Evolutionary conservation across 1,140 invertebrate species (phyloP), one percentile per base, ranked within the genome.

Genomic region (Bombus cullumanus): DNA sequence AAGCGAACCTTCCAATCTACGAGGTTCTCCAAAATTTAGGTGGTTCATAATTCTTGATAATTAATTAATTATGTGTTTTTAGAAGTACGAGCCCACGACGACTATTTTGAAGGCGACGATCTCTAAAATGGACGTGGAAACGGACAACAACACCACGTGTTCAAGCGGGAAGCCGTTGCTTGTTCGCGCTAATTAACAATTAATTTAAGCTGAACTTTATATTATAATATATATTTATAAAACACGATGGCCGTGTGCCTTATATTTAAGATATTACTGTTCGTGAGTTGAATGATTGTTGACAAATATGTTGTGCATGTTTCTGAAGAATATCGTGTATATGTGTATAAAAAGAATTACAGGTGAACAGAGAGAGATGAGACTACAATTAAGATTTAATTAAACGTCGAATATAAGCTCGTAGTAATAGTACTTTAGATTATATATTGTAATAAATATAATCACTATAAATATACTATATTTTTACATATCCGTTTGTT

Each of bases 141-240:
- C 84, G 41, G 81, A 74, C 2, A 88, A 74, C 2, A 88, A 57
- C n/a, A 2, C 18, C n/a, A 34, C 47, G 0, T 22, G 66, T 37
- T 59, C 69, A 2, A 88, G 86, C 47, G 83, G 79, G 25, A 92
- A 94, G 59, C 74, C 91, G 8, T 76, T 93, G 43, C 71, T 92
- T 31, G 90, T 95, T 66, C 93, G 91, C 15, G 94, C 94, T 25
- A 94, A 87, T 91, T 94, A 92, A 92, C 68, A 8, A 79, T 81
- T 83, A 79, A 69, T 31, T 74, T 39, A 64, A 43, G 0, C 3
- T 2, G 6, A 71, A 31, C 3, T 18, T 12, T 53, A n/a, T 69
- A 53, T 22, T 53, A 53, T 53, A 53, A 53, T 34, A 13, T 34
- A 13, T 64, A 84, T 87, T 87, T 73, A 69, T 71, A 31, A 79